These are phyloP conservation scores for Pseudomyrmex dendroicus DNA, from an alignment of 1,140 invertebrate genomes.

Conservation along the genomic window DNA sequence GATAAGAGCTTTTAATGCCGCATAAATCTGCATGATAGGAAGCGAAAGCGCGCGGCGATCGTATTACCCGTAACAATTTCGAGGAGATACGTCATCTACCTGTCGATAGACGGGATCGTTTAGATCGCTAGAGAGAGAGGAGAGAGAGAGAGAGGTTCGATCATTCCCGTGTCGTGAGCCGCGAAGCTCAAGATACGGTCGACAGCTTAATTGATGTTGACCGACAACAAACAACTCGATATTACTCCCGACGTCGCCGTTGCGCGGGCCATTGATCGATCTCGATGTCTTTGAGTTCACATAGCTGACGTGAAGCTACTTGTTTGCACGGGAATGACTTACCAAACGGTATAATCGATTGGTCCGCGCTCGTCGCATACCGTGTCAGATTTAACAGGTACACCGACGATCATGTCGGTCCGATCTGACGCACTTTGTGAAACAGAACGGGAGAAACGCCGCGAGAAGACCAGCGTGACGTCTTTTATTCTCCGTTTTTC, in stretches of 20 bases:
- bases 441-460: too few relatives aligned
- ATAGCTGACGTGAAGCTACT: constrained; percentile 46
- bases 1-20: constrained; percentile 56
- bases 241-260: constrained; percentile 39
- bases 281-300: constrained; percentile 52
- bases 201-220: constrained; percentile 70
- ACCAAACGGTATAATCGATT: constrained; percentile 47
- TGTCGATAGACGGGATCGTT: constrained; percentile 20
- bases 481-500: neutral
- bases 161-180: constrained; percentile 36
- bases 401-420: neutral
- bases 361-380: constrained; percentile 46
- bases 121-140: constrained; percentile 17
- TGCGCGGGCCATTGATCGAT: constrained; percentile 42
- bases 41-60: constrained; percentile 8
- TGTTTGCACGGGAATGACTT: constrained; percentile 25
- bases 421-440: too few relatives aligned
- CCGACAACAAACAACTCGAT: constrained; percentile 66
- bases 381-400: constrained; percentile 55
- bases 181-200: constrained; percentile 32
- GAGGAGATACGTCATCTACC: constrained; percentile 33
- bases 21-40: constrained; percentile 37
- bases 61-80: constrained; percentile 50
- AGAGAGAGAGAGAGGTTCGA: constrained; percentile 8
- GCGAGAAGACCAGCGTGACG: too few relatives aligned